Percentiles rank a stretch among this genome's conserved stretches.
Evolutionary conservation across 2,888 invertebrate genomes (phyloP).

Genomic region (Cryptophagus acutangulus): DNA sequence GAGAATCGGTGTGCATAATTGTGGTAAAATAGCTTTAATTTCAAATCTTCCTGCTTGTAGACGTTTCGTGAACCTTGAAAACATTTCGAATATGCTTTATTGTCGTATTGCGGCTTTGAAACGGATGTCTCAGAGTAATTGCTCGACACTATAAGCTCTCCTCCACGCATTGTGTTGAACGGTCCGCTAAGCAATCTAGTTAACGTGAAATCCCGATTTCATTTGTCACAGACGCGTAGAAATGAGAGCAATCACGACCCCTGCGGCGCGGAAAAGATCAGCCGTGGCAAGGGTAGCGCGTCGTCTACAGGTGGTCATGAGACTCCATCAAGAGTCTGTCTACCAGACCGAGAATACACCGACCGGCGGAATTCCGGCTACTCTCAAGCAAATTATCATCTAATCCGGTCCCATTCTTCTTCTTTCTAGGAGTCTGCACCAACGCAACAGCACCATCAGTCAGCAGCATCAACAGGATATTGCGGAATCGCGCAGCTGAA

Average conservation of each 20-base stretch:
- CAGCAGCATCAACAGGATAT: slow-evolving; percentile 93
- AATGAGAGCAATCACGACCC: slow-evolving; percentile 31
- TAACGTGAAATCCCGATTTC: slow-evolving; percentile 33
- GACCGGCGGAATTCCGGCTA: slow-evolving; percentile 25
- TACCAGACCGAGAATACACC: slow-evolving; percentile 24
- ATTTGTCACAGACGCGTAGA: slow-evolving; percentile 29
- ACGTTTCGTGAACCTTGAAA: slow-evolving; percentile 8
- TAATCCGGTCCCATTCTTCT: background rate
- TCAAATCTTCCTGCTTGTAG: slow-evolving; percentile 9
- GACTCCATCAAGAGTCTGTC: too few species aligned
- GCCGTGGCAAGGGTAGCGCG: slow-evolving; percentile 28
- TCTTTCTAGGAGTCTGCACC: slow-evolving; percentile 78
- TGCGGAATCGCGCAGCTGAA: slow-evolving; percentile 93
- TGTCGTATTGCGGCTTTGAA: slow-evolving; percentile 8
- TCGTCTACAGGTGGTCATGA: slow-evolving; percentile 30
- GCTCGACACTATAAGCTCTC: slow-evolving; percentile 8
- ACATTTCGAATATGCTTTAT: slow-evolving; percentile 9
- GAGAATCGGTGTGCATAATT: slow-evolving; percentile 6
- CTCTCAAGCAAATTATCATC: too few species aligned
- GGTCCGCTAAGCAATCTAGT: slow-evolving; percentile 36
- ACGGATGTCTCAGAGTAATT: slow-evolving; percentile 10
- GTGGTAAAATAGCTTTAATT: slow-evolving; percentile 8
- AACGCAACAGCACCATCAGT: slow-evolving; percentile 95
- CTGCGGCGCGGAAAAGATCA: slow-evolving; percentile 31
- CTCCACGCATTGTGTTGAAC: slow-evolving; percentile 22